Conservation (phyloP, 2,888 invertebrate genomes). For the Emmelina monodactyla region DNA sequence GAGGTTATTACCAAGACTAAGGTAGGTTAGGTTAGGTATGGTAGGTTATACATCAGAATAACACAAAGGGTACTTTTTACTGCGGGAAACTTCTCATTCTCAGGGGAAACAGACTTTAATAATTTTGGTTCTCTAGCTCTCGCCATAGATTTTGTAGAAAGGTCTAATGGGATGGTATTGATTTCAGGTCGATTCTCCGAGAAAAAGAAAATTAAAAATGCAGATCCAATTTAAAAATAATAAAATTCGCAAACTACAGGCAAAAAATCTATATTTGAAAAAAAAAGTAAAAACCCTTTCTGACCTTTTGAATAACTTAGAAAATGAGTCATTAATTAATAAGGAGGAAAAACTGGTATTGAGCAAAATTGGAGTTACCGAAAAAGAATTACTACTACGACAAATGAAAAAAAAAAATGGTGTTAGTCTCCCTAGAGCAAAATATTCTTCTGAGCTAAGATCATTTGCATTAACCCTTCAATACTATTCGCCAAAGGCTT, state of each 20-base stretch:
- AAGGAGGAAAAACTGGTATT: slow-evolving; percentile 6
- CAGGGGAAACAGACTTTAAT: too few relatives aligned
- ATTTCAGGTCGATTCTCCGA: too few relatives aligned
- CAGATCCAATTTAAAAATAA: not conserved
- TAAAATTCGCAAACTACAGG: slow-evolving; percentile 8
- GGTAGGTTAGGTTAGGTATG: too few relatives aligned
- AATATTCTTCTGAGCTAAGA: slow-evolving; percentile 9
- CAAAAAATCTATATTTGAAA: slow-evolving; percentile 5
- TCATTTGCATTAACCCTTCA: slow-evolving; percentile 8
- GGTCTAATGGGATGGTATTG: too few relatives aligned
- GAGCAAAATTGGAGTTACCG: slow-evolving; percentile 7
- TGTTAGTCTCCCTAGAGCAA: slow-evolving; percentile 3
- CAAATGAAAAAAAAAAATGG: slow-evolving; percentile 4
- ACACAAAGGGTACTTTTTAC: too few relatives aligned
- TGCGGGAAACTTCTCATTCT: too few relatives aligned
- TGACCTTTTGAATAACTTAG: slow-evolving; percentile 3
- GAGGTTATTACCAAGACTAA: too few relatives aligned
- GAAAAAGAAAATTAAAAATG: slow-evolving; percentile 3
- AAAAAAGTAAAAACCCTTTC: slow-evolving; percentile 4
- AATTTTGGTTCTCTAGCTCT: too few relatives aligned
- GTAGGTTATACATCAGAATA: too few relatives aligned
- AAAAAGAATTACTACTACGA: slow-evolving; percentile 7
- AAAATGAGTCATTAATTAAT: slow-evolving; percentile 5
- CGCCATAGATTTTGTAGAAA: too few relatives aligned
- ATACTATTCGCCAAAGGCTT: slow-evolving; percentile 16